These are phyloP conservation scores for Myopa testacea DNA, from an alignment of 2,888 invertebrate species.

Conservation along the genomic window DNA sequence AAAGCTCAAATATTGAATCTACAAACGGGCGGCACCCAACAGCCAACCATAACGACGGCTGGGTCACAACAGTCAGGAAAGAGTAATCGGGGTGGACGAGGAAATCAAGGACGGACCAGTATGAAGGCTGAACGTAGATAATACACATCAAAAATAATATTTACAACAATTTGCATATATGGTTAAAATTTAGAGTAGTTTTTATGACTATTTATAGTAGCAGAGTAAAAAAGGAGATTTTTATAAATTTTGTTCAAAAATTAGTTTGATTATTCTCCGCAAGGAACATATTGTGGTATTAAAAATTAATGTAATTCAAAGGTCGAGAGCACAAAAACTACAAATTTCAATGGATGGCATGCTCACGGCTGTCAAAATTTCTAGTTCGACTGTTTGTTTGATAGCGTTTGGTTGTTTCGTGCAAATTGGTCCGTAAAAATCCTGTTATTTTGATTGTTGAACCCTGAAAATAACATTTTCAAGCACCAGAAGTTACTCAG, in stretches of 20 bases:
- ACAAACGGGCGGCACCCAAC: conserved; percentile 34
- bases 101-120: conserved; percentile 54
- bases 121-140: conserved; percentile 59
- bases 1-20: conserved; percentile 44
- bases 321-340: no score
- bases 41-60: conserved; percentile 34
- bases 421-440: no score
- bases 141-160: conserved; percentile 2
- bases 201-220: conserved; percentile 20
- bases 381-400: no score
- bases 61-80: conserved; percentile 41
- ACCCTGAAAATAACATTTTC: no score
- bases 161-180: not conserved
- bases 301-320: not conserved
- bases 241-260: not conserved
- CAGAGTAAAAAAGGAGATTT: not conserved
- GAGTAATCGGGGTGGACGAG: conserved; percentile 56
- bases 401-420: no score
- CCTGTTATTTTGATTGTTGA: no score
- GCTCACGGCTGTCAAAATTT: no score
- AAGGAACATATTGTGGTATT: not conserved
- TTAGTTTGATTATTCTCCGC: not conserved
- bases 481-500: no score
- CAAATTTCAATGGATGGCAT: no score
- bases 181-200: conserved; percentile 15